Evolutionary conservation across 1,140 invertebrate genomes (phyloP), one percentile per base, ranked within the genome.

Genomic region (Ostrea edulis): DNA sequence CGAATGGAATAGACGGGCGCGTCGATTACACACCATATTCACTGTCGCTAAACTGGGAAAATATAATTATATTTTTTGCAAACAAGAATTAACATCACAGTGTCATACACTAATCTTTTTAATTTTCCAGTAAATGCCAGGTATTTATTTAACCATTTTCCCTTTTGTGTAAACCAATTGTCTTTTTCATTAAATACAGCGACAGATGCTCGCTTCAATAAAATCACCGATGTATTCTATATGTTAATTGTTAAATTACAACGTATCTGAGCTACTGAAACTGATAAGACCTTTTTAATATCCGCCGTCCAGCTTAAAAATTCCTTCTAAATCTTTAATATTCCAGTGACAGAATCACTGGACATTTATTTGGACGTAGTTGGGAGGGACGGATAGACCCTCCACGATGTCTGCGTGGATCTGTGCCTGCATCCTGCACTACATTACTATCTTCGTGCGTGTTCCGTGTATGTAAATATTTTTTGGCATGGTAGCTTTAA

Each of bases 151-250:
- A 17, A 12, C 54, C 17, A 12, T 58, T 58, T 7, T 20, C 20
- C 20, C 17, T 62, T 62, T 2, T 62, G 17, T 20, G 55, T 62
- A 20, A 7, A 62, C 8, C 55, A 62, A 44, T n/a, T 62, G 55
- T 20, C 0, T 20, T 20, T n/a, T 20, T 25, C 29, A 77, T 77
- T 25, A 29, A 77, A 77, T 35, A 12, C 25, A 14, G 14, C 14
- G 68, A 77, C 68, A 77, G 68, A 25, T 77, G 68, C 7, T 4
- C 29, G 68, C 35, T 29, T 77, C 68, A 35, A 77, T 77, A 77
- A 25, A 77, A 12, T 14, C 25, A 12, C 14, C 11, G 25, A 2
- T 35, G 12, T 14, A 29, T 11, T 12, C 8, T 12, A 12, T 29
- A 0, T 22, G 8, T 25, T 25, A 0, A 9, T 8, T 22, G 11